A percentile compares a stretch with the other conserved stretches of the same genome.
Conservation (phyloP, 2,797 vertebrate genomes). For the Apogon talboti region DNA sequence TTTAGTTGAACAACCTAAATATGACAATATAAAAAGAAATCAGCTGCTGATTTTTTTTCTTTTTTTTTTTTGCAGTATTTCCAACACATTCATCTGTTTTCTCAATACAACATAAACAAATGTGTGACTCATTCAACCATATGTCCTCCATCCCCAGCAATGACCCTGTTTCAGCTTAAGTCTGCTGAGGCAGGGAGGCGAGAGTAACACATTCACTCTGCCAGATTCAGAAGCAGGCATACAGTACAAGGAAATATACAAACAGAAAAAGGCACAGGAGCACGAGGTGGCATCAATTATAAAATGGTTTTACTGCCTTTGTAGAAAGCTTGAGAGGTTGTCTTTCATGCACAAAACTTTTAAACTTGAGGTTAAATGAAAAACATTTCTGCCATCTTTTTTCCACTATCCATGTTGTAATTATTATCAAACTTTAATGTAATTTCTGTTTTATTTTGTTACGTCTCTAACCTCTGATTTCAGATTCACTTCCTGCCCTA, state of each 20-base stretch:
- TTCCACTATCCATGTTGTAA: too few relatives aligned
- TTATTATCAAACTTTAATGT: not conserved
- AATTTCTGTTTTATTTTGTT: not conserved
- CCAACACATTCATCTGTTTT: slow-evolving; percentile 16
- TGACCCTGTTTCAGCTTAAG: slow-evolving; percentile 62
- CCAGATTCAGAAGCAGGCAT: slow-evolving; percentile 39
- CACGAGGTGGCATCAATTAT: slow-evolving; percentile 51
- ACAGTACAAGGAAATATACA: slow-evolving; percentile 28
- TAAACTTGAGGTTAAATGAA: slow-evolving; percentile 4
- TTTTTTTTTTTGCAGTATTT: slow-evolving; percentile 9
- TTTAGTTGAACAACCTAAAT: not conserved
- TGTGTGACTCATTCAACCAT: slow-evolving; percentile 58
- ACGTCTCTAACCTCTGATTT: too few relatives aligned
- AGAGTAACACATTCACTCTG: slow-evolving; percentile 60
- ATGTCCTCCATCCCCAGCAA: slow-evolving; percentile 47
- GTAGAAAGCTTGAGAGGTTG: not conserved
- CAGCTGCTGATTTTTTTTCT: not conserved
- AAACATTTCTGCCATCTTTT: not conserved
- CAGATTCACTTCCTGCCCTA: too few relatives aligned
- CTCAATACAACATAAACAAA: slow-evolving; percentile 37
- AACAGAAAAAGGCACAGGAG: slow-evolving; percentile 1
- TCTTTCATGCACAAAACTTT: not conserved
- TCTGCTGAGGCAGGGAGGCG: slow-evolving; percentile 53
- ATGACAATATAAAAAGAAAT: not conserved
- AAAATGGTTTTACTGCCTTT: slow-evolving; percentile 28